Evolutionary conservation across 1,140 invertebrate species (phyloP).

Genomic region (Drosophila lacertosa): DNA sequence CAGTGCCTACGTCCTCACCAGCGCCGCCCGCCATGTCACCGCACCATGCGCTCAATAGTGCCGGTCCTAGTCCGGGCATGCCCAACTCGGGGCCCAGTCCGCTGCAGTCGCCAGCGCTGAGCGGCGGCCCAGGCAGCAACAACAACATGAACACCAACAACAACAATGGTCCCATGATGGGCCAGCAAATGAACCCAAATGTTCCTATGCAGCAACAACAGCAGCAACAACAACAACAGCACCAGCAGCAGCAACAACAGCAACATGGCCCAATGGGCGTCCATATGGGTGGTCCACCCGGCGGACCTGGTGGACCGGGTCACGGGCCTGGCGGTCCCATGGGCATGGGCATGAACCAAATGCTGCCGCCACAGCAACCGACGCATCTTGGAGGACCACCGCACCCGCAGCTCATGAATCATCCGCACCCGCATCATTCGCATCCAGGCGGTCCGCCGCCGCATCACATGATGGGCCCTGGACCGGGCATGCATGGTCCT

Average conservation of each 20-base stretch:
- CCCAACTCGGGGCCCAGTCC: slow-evolving; percentile 74
- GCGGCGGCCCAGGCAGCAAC: slow-evolving; percentile 34
- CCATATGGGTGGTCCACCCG: slow-evolving; percentile 67
- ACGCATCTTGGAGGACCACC: slow-evolving; percentile 68
- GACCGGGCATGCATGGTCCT: slow-evolving; percentile 65
- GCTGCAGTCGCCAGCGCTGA: slow-evolving; percentile 72
- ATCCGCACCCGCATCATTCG: slow-evolving; percentile 65
- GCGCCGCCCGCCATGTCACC: slow-evolving; percentile 82
- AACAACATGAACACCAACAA: slow-evolving; percentile 83
- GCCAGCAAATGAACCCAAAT: slow-evolving; percentile 78
- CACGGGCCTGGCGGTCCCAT: slow-evolving; percentile 48
- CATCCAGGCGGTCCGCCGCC: slow-evolving; percentile 71
- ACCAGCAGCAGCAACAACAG: slow-evolving; percentile 11
- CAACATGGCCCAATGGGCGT: slow-evolving; percentile 47
- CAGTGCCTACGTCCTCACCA: slow-evolving; percentile 83
- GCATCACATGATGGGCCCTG: slow-evolving; percentile 68
- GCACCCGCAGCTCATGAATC: slow-evolving; percentile 72
- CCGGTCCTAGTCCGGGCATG: slow-evolving; percentile 73
- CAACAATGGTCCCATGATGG: slow-evolving; percentile 76
- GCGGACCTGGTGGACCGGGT: slow-evolving; percentile 52
- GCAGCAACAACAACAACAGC: slow-evolving; percentile 2
- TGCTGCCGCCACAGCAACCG: slow-evolving; percentile 78
- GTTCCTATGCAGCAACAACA: slow-evolving; percentile 72
- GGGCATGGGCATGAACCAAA: slow-evolving; percentile 79
- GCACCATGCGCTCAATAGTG: slow-evolving; percentile 73